Evolutionary conservation across 2,113 vertebrate species (phyloP).

Genomic region (Pandion haliaetus): DNA sequence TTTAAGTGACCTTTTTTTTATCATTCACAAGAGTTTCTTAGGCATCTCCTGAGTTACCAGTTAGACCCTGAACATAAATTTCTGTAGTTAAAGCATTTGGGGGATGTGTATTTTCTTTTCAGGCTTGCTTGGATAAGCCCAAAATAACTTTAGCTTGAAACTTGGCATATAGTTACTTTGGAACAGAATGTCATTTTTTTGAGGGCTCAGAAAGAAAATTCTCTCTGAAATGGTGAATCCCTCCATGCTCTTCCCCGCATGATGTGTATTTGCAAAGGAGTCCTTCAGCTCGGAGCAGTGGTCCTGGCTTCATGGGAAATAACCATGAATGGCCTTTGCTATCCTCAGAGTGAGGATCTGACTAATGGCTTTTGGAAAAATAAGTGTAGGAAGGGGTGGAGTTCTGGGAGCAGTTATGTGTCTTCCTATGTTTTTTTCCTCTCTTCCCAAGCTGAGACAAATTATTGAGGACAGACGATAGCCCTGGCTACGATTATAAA

Average conservation of each 20-base stretch:
- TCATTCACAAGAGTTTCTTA: neutral
- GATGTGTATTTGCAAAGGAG: neutral
- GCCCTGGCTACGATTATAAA: neutral
- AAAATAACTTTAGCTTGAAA: neutral
- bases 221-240: neutral
- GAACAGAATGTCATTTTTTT: neutral
- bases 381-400: neutral
- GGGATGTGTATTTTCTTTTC: neutral
- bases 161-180: neutral
- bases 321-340: neutral
- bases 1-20: neutral
- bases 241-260: rapidly evolving
- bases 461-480: neutral
- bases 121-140: neutral
- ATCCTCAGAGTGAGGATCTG: neutral
- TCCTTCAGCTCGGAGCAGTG: neutral
- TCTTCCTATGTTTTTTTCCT: neutral
- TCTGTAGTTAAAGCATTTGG: neutral
- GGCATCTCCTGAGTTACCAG: neutral
- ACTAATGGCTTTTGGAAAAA: slow-evolving; percentile 10
- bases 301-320: neutral
- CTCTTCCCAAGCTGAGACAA: neutral
- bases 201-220: neutral
- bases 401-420: neutral
- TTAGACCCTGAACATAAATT: neutral